Evolutionary conservation across 1,140 invertebrate species (phyloP), one percentile per base, ranked within the genome.

Genomic region (Pseudomyrmex pallidus): DNA sequence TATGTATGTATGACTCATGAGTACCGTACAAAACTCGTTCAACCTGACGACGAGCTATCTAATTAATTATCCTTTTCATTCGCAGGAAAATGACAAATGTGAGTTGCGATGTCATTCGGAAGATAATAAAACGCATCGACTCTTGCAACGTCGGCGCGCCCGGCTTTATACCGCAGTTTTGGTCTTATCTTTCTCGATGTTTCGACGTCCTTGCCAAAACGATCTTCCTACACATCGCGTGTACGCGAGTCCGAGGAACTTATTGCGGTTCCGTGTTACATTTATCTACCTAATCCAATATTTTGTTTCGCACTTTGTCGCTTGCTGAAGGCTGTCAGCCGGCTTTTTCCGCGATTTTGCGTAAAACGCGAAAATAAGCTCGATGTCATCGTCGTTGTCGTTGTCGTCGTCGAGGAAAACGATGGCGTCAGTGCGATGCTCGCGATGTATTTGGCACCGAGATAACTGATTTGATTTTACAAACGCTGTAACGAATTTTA

Each of bases 251-350:
- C 61, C 70, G 52, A 25, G 50, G 44, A n/a, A 77, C 80, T 83
- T 66, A 83, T 83, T 74, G 61, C 52, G 52, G 80, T 83, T 83
- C 1, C 80, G 72, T 83, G 80, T 73, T 35, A 46, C 80, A 72
- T 83, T 83, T 83, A 83, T 83, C 80, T 83, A 63, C 25, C 61
- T 83, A 83, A 83, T 76, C 80, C 72, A 77, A 83, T 83, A 77
- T 83, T 83, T 83, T 61, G 80, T 83, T 70, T 76, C 61, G 80
- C 76, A 83, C 17, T 46, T 82, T 67, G 77, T 64, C 12, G 70
- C 25, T 64, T 22, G 63, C 35, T 13, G 2, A 25, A 1, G 22
- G 22, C 22, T 25, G 22, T 25, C 22, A 25, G 57, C n/a, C 78
- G 59, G 44, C 20, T 64, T 76, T 74, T 59, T 46, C 59, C 48